Evolutionary conservation across 2,888 invertebrate species (phyloP), one percentile per base, ranked within the genome.

Genomic region (Chloroclysta siterata): DNA sequence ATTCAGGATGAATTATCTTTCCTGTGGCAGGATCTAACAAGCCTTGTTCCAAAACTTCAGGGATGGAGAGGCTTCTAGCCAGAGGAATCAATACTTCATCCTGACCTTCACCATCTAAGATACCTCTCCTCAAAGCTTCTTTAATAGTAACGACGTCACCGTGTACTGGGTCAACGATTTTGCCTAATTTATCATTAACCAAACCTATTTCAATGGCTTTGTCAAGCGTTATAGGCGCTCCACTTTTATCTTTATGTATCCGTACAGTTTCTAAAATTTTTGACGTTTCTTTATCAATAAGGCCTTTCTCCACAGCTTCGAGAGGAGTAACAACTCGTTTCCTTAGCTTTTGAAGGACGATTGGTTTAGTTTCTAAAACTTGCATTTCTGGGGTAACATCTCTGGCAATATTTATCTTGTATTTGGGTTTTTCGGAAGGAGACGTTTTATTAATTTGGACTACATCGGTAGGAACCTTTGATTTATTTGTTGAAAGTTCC

Each of bases 1-100:
- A 96, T 89, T 97, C 97, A 2, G 98, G 98, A 85, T 98, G 98
- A 71, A 98, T 94, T 64, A 97, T 95, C 88, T 96, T 96, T 68
- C 95, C 94, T 13, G 95, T 94, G 36, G 89, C 86, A 5, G 95
- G 94, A 82, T 97, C 97, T 71, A 98, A 94, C 39, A 98, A 94
- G 53, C 98, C 99, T 88, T 98, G 98, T 70, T 95, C 94, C 69
- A 97, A 94, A 50, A 98, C 94, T 88, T 97, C 97, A 10, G 97
- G 96, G 72, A 98, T 94, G 0, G 97, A 96, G 14, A 98, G 89
- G 81, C 97, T 96, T 80, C 95, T 95, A 50, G 95, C 97, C 65
- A 97, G 86, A 28, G 98, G 98, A 73, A 97, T 94, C 36, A 98
- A 89, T 67, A 97, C 87, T 83, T 96, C 95, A 80, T 96, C 96